Conservation (phyloP, 2,888 invertebrate genomes). For the Ganaspis brasiliensis region DNA sequence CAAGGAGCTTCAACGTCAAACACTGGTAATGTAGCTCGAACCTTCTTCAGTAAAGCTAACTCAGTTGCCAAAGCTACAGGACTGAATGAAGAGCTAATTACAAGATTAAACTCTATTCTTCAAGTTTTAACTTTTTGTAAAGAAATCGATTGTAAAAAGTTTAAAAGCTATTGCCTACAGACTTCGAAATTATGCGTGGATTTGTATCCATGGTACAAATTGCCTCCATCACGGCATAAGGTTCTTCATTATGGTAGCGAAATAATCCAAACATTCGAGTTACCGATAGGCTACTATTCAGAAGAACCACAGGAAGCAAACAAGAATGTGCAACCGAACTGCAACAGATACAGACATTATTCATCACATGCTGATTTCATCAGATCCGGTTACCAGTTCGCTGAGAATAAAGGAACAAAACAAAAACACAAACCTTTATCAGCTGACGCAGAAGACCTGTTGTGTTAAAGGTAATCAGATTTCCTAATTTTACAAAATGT, state of each 20-base stretch:
- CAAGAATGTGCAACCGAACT: conserved; percentile 19
- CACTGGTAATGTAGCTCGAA: conserved; percentile 47
- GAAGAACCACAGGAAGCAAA: conserved; percentile 53
- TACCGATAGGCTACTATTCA: conserved; percentile 49
- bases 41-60: conserved; percentile 34
- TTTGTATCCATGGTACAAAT: too few species aligned
- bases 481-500: too few species aligned
- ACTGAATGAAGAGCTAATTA: conserved; percentile 36
- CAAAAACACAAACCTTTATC: neutral
- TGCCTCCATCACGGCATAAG: conserved; percentile 60
- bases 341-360: conserved; percentile 27
- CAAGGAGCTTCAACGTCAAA: conserved; percentile 44
- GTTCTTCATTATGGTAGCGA: conserved; percentile 54
- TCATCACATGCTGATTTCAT: conserved; percentile 13
- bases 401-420: conserved; percentile 24
- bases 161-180: conserved; percentile 47
- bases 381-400: conserved; percentile 13
- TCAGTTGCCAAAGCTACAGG: conserved; percentile 42
- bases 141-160: conserved; percentile 48
- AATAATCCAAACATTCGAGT: conserved; percentile 47
- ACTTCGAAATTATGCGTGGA: conserved; percentile 56
- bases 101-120: conserved; percentile 48
- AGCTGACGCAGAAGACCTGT: too few species aligned
- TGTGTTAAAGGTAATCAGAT: too few species aligned
- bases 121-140: conserved; percentile 45